phyloP scores from a whole-genome alignment of 2,113 vertebrate genomes.

The Leptobrachium ailaonicum region DNA sequence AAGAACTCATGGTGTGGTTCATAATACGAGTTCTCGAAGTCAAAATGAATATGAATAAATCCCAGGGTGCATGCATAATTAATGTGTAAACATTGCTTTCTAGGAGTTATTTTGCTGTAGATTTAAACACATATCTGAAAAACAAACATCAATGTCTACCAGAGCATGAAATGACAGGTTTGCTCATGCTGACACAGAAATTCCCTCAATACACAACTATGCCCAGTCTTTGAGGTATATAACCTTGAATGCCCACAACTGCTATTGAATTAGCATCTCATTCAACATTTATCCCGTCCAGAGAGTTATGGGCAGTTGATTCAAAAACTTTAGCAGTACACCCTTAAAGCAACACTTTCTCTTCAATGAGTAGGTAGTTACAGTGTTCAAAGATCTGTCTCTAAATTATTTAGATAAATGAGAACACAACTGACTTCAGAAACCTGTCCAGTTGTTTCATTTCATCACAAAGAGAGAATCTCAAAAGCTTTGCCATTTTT shows the following conservation, averaged over 20 bases:
- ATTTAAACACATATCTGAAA: slow-evolving; percentile 45
- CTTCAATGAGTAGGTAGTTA: slow-evolving; percentile 30
- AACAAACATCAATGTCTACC: slow-evolving; percentile 42
- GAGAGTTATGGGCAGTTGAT: slow-evolving; percentile 31
- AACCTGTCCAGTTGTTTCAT: too few species aligned
- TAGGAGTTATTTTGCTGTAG: slow-evolving; percentile 45
- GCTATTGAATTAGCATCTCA: slow-evolving; percentile 5
- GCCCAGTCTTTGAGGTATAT: slow-evolving; percentile 37
- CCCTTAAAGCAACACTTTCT: slow-evolving; percentile 13
- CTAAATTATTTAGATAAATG: background rate
- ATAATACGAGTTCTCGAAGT: slow-evolving; percentile 39
- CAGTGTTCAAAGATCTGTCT: slow-evolving; percentile 12
- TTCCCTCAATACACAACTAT: slow-evolving; percentile 33
- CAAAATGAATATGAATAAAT: slow-evolving; percentile 45
- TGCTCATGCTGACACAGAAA: slow-evolving; percentile 33
- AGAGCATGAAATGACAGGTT: slow-evolving; percentile 46
- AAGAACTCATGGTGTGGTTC: slow-evolving; percentile 26
- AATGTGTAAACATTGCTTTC: slow-evolving; percentile 42
- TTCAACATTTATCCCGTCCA: slow-evolving; percentile 15
- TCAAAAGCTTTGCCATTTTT: too few species aligned
- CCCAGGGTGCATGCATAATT: slow-evolving; percentile 46
- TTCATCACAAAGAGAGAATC: too few species aligned
- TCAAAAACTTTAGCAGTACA: slow-evolving; percentile 19
- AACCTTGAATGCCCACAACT: slow-evolving; percentile 33
- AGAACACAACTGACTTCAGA: too few species aligned